Evolutionary conservation across 2,797 vertebrate genomes (phyloP).

Genomic region (Pseudocheirus occidentalis): DNA sequence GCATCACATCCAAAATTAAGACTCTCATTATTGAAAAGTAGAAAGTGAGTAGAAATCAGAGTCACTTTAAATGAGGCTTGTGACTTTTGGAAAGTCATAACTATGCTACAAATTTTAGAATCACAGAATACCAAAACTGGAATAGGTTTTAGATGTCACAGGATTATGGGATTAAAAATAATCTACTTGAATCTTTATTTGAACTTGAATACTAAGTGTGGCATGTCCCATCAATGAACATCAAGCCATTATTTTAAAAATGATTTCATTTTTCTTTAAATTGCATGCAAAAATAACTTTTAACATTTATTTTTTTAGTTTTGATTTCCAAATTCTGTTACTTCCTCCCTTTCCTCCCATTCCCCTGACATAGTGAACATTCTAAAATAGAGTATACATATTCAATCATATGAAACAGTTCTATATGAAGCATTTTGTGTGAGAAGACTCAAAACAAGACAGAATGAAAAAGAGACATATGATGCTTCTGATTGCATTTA

Average conservation of each 20-base stretch:
- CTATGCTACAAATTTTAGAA: neutral
- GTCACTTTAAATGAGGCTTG: neutral
- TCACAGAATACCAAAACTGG: neutral
- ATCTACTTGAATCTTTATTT: neutral
- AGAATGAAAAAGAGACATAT: too few species aligned
- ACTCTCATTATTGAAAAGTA: neutral
- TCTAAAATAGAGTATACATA: too few species aligned
- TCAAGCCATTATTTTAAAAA: neutral
- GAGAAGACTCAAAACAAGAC: too few species aligned
- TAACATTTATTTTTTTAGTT: too few species aligned
- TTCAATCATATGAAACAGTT: too few species aligned
- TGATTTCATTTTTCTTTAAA: too few species aligned
- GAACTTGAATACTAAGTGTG: neutral
- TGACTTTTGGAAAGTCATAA: neutral
- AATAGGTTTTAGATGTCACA: neutral
- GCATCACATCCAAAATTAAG: slow-evolving; percentile 28
- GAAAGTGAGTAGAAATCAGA: too few species aligned
- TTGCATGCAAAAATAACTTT: too few species aligned
- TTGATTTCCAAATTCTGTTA: too few species aligned
- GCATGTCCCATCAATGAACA: neutral
- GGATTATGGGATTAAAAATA: neutral
- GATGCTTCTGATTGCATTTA: too few species aligned
- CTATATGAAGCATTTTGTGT: neutral
- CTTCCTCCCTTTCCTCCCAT: too few species aligned
- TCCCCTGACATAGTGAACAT: too few species aligned